These are phyloP conservation scores for Chamaea fasciata DNA, from an alignment of 2,113 vertebrate genomes.

Conservation along the genomic window DNA sequence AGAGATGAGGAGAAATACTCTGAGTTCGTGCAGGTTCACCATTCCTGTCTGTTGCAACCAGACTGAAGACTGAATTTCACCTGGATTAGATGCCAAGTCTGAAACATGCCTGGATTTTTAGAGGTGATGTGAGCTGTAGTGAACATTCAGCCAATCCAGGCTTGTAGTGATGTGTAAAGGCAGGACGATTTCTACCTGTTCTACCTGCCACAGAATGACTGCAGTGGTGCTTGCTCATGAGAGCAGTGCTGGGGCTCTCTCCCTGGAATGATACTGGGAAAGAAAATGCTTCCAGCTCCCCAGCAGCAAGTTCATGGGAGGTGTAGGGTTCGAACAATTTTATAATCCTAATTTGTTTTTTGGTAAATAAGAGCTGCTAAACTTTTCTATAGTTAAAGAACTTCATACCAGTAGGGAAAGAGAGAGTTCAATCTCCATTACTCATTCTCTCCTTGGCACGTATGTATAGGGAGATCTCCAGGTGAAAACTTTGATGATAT, in stretches of 20 bases:
- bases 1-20: neutral
- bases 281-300: neutral
- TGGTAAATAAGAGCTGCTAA: neutral
- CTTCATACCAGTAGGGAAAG: neutral
- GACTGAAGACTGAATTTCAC: slow-evolving; percentile 23
- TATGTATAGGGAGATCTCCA: neutral
- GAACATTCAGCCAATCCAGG: neutral
- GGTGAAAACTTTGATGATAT: neutral
- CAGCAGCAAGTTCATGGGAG: neutral
- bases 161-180: neutral
- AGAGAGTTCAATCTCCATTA: neutral
- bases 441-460: neutral
- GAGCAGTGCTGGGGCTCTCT: neutral
- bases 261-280: neutral
- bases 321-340: neutral
- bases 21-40: neutral
- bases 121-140: neutral
- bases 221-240: neutral
- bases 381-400: neutral
- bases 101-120: neutral
- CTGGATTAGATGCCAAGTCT: neutral
- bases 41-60: slow-evolving; percentile 4
- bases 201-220: neutral
- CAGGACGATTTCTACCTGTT: neutral
- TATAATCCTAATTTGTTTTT: neutral